A percentile compares a stretch with the other conserved stretches of the same genome.
These are phyloP conservation scores for Pimephales promelas DNA, from an alignment of 2,113 vertebrate genomes.

Conservation along the genomic window DNA sequence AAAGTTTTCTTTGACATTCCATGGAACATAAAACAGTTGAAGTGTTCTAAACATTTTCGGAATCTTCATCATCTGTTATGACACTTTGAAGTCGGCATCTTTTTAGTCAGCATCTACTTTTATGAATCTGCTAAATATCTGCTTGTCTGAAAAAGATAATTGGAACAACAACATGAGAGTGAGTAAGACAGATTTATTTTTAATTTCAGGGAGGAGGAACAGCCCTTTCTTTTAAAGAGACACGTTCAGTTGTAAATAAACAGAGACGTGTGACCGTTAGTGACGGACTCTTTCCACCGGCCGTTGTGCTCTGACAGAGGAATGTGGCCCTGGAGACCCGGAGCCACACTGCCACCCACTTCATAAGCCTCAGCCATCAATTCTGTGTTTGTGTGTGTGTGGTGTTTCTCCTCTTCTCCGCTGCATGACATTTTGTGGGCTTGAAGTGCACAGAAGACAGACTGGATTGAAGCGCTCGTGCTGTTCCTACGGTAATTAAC, in stretches of 20 bases:
- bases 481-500: slow-evolving; percentile 27
- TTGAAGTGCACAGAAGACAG: slow-evolving; percentile 23
- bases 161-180: not conserved
- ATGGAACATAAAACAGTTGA: too few relatives aligned
- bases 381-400: not conserved
- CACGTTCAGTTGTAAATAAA: not conserved
- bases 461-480: slow-evolving; percentile 19
- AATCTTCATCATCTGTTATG: too few relatives aligned
- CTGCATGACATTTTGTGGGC: slow-evolving; percentile 54
- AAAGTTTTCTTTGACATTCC: too few relatives aligned
- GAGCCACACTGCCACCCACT: slow-evolving; percentile 36
- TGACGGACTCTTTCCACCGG: slow-evolving; percentile 38
- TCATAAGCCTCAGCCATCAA: slow-evolving; percentile 24
- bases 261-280: not conserved
- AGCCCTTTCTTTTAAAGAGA: not conserved
- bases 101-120: not conserved
- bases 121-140: not conserved
- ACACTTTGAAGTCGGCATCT: not conserved
- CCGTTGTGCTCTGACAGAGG: slow-evolving; percentile 28
- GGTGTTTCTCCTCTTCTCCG: not conserved
- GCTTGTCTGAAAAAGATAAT: not conserved
- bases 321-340: slow-evolving; percentile 40
- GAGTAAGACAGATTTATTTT: not conserved
- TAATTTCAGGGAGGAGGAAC: not conserved
- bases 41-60: too few relatives aligned